Base-by-base conservation (phyloP, 2,113 vertebrate species). In the Girardinichthys multiradiatus region DNA sequence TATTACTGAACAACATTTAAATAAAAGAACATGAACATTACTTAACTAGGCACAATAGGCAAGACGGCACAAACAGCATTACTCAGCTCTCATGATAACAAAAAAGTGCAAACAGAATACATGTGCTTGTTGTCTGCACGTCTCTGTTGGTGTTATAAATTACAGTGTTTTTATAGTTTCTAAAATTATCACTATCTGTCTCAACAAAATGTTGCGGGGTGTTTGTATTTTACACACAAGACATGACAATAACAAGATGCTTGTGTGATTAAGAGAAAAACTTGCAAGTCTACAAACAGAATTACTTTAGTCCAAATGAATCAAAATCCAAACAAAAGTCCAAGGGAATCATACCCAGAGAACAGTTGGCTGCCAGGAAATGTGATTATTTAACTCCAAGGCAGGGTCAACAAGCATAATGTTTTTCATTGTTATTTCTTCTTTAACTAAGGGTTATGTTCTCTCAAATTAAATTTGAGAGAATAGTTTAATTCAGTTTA, bases 21-120 rank as follows among this genome's bases (percentile, higher is more conserved):
- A 21, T 74, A 86, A 92, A 90, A 92, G 83, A 89, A 87, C 83
- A 81, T 87, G 80, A 86, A 88, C 89, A 92, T 92, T 90, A 89
- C 83, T 64, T 74, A 83, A 81, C 81, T 28, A 71, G 39, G 77
- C 68, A 70, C 82, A 90, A 81, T 82, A 81, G 83, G 73, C 74
- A 76, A 59, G 79, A 82, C 80, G 83, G 85, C 87, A 86, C 77
- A 86, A 82, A 88, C 80, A 80, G 72, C 64, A 79, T 85, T 75
- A 83, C 75, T 88, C 82, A 85, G 70, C 70, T 81, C 70, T 72
- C 67, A 87, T 61, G 73, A 72, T 64, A 75, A 76, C 77, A 72
- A 72, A 61, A 21, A 59, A 85, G 64, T 67, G 26, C 31, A 67
- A 66, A 80, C 71, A 77, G 14, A 70, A 74, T 66, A 74, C 21